Base-by-base conservation (phyloP, 2,888 invertebrate genomes). In the Argynnis bischoffii region DNA sequence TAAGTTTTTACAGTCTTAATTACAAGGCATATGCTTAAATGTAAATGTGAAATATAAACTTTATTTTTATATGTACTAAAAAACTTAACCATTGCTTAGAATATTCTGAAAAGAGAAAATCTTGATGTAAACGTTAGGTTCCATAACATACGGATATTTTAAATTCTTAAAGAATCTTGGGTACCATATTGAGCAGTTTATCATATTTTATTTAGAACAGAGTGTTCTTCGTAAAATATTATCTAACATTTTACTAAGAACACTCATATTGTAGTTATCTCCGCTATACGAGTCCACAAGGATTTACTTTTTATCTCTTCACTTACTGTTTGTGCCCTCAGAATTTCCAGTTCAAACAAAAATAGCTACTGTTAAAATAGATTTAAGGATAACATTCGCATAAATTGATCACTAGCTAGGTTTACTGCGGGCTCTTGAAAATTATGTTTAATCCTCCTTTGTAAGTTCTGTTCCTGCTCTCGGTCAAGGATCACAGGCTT, bases 381-480 rank as follows among this genome's bases (percentile, higher is more conserved):
- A 1, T 13, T 18, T 47, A 64, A 54, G 55, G 6, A 26, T 41
- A 8, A 55, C 51, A 64, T 4, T 68, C 18, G 41, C n/a, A n/a
- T 55, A 35, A 16, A 35, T 47, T 21, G 11, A 3, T 55, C 8
- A 1, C 41, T 41, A 21, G 46, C 46, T n/a, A 16, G 50, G 51
- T 55, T 50, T 41, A 46, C 50, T 60, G 55, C 55, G 26, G 55
- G 59, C 59, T 64, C 26, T 63, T 66, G 59, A 57, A 69, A 69
- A 69, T 69, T 66, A 65, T 61, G 61, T 61, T 63, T 63, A 69
- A 66, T 66, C 57, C 66, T 56, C 54, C 41, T 63, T 69, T 66
- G 59, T 63, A 63, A 66, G 54, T 59, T 59, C 35, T 59, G 54
- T 47, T 56, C 48, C 51, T 51, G 64, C 48, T 63, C 55, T 55